phyloP scores from a whole-genome alignment of 1,140 invertebrate genomes.

The Drosophila prosaltans region DNA sequence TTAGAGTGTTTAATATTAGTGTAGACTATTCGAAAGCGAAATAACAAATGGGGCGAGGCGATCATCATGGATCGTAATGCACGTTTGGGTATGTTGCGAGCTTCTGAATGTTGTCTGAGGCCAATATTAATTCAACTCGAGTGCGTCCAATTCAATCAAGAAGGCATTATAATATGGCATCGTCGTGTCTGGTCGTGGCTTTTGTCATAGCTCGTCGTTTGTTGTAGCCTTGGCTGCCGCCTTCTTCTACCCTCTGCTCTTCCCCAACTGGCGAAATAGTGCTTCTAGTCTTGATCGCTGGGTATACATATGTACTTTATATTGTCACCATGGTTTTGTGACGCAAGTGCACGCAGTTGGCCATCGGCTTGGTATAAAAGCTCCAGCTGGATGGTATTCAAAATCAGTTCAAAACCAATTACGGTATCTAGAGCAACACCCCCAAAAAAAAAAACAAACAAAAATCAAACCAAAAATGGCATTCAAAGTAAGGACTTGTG shows the following conservation, averaged over 20 bases:
- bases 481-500: slow-evolving; percentile 75
- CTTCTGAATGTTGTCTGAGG: slow-evolving; percentile 69
- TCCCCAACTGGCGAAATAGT: neutral
- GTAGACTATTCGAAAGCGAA: slow-evolving; percentile 69
- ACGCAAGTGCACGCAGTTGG: slow-evolving; percentile 73
- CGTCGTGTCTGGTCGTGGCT: slow-evolving; percentile 33
- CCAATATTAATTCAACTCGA: slow-evolving; percentile 76
- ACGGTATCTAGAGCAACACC: slow-evolving; percentile 80
- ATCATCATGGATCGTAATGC: slow-evolving; percentile 52
- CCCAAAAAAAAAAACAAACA: slow-evolving; percentile 32
- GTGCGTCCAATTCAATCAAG: slow-evolving; percentile 73
- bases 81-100: slow-evolving; percentile 65
- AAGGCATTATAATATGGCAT: slow-evolving; percentile 65
- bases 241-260: slow-evolving; percentile 3
- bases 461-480: slow-evolving; percentile 64
- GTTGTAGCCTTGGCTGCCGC: slow-evolving; percentile 48
- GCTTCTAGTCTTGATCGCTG: slow-evolving; percentile 72
- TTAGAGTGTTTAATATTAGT: slow-evolving; percentile 8
- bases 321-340: slow-evolving; percentile 66
- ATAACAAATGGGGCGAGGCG: slow-evolving; percentile 50
- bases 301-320: slow-evolving; percentile 39
- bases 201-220: slow-evolving; percentile 64
- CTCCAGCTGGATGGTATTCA: slow-evolving; percentile 64
- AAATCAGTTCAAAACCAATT: slow-evolving; percentile 80
- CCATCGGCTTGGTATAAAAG: slow-evolving; percentile 73